Base-by-base conservation (phyloP, 2,888 invertebrate genomes). In the Timema podura region DNA sequence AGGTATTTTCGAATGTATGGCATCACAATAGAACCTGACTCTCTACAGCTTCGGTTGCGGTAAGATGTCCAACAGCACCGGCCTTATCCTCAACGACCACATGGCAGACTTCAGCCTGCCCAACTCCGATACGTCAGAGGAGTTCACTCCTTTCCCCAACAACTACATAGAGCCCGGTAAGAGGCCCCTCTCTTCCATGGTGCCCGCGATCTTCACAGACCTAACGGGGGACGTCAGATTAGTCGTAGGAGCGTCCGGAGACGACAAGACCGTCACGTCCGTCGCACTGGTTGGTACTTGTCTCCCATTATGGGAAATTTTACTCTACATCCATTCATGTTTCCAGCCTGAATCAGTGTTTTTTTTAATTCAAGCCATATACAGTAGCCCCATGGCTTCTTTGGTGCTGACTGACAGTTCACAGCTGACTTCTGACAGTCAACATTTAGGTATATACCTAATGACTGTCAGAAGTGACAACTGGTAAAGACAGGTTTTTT, bases 101-200 rank as follows among this genome's bases (percentile, higher is more conserved):
- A 95, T 96, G 94, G 93, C 94, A 76, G 95, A 95, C 79, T 95
- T 95, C 79, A 89, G 91, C 0, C 85, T 89, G 5, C 91, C 92
- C 0, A 81, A 85, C 69, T 82, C 85, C 89, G 5, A 91, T 91
- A 0, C 81, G 85, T 70, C 82, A 1, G 93, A 89, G 77, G 89
- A 88, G 0, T 80, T 93, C 65, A 91, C 91, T 0, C 90, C 96
- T 0, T 93, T 93, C 0, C 88, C 89, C 0, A 89, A 91, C 0
- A 98, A 98, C 82, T 91, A 88, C 79, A 90, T 97, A 64, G 83
- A 81, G 47, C 93, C 95, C 0, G 89, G 90, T 5, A 92, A 94
- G 77, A 85, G 92, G 57, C 94, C 97, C 0, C 83, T 96, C 76
- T 96, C 96, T 30, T 96, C 96, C 0, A 97, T 96, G 95, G 88